A percentile compares a stretch with the other conserved stretches of the same genome.
These are phyloP conservation scores for Sarcophaga caerulescens DNA, from an alignment of 2,888 invertebrate species.

Conservation along the genomic window DNA sequence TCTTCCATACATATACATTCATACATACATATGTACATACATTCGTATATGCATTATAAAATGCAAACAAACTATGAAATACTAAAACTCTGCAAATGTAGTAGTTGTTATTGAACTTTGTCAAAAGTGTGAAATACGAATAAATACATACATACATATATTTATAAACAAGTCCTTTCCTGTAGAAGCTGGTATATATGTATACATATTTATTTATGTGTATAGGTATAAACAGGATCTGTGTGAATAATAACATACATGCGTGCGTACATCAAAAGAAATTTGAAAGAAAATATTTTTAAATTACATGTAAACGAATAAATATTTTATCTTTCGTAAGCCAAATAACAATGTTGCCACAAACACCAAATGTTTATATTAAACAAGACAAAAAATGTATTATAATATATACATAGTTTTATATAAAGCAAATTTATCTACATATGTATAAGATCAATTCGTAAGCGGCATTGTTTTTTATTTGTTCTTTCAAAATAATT, in stretches of 20 bases:
- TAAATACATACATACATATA: not conserved
- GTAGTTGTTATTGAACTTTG: not conserved
- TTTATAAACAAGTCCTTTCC: not conserved
- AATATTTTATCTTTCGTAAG: no score
- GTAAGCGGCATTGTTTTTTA: no score
- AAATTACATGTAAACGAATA: no score
- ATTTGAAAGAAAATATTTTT: no score
- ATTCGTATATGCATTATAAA: not conserved
- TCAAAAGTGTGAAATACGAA: not conserved
- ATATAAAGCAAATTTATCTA: no score
- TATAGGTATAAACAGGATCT: not conserved
- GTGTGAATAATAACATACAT: not conserved
- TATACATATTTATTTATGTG: not conserved
- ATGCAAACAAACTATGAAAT: not conserved
- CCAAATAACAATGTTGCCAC: no score
- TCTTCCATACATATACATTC: not conserved
- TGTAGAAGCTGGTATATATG: not conserved
- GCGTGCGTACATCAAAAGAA: no score
- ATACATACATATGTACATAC: conserved; percentile 10
- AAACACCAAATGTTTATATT: no score
- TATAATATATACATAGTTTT: no score
- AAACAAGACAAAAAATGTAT: no score
- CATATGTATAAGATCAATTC: no score
- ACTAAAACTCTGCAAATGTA: not conserved
- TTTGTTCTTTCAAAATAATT: no score